Evolutionary conservation across 2,113 vertebrate genomes (phyloP), one percentile per base, ranked within the genome.

Genomic region (Anarrhichthys ocellatus): DNA sequence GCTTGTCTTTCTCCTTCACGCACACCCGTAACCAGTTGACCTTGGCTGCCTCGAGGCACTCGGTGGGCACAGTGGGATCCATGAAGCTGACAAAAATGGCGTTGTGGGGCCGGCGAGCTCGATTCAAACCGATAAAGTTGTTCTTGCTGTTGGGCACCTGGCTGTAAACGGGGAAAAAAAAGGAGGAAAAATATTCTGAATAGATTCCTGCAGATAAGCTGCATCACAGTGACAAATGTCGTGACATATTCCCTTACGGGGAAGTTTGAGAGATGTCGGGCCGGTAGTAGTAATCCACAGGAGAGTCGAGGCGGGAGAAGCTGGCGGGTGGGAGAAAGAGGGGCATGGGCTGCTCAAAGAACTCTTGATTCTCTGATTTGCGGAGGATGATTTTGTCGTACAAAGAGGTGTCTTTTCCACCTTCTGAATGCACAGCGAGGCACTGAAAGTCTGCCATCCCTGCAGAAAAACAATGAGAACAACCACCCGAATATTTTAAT

Each of bases 301-400:
- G 95, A 17, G 87, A 96, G 88, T 99, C 98, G 54, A 99, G 95
- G 1, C 98, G 97, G 9, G 98, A 99, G 92, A 99, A 99, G 85
- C 98, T 97, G 2, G 97, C 96, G 0, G 98, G 98, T 0, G 98
- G 98, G 7, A 99, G 96, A 80, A 98, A 97, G 32, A 97, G 95
- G 0, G 97, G 97, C 71, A 98, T 85, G 0, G 96, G 94, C 58
- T 89, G 93, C 17, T 98, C 95, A 82, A 99, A 99, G 89, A 97
- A 99, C 0, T 95, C 95, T 46, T 97, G 96, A 84, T 96, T 98
- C 90, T 99, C 96, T 0, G 96, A 95, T 80, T 96, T 96, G 40
- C 94, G 92, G 84, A 99, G 94, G 52, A 99, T 92, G 27, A 99
- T 93, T 82, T 96, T 96, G 91, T 99, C 92, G 0, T 99, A 99